Conservation (phyloP, 2,113 vertebrate species). For the Nycticorax nycticorax region DNA sequence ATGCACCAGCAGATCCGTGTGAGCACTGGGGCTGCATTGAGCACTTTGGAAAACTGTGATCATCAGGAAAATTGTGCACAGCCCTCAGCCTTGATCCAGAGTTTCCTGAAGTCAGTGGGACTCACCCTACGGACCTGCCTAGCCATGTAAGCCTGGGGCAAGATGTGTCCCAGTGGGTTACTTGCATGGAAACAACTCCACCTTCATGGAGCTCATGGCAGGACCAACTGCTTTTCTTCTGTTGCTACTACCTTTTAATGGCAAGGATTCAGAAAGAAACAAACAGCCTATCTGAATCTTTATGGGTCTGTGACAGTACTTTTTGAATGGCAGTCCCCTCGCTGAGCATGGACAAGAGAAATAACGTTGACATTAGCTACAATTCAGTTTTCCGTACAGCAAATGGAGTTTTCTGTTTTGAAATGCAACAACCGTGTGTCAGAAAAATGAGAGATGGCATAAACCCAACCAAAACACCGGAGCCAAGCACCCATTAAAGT, state of each 20-base stretch:
- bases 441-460: not conserved
- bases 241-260: not conserved
- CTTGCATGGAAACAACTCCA: not conserved
- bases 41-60: not conserved
- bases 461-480: not conserved
- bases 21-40: fast-evolving
- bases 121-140: not conserved
- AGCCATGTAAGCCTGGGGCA: fast-evolving
- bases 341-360: not conserved
- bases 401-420: not conserved
- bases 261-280: not conserved
- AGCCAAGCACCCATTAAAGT: not conserved
- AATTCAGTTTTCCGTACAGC: not conserved
- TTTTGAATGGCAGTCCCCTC: not conserved
- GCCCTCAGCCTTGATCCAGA: not conserved
- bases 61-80: not conserved
- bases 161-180: not conserved
- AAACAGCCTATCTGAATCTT: not conserved
- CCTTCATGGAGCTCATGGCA: not conserved
- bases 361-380: not conserved
- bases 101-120: not conserved
- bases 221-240: not conserved
- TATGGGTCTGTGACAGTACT: not conserved
- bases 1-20: not conserved
- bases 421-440: not conserved